phyloP scores from a whole-genome alignment of 2,797 vertebrate species.

The Natrix natrix region DNA sequence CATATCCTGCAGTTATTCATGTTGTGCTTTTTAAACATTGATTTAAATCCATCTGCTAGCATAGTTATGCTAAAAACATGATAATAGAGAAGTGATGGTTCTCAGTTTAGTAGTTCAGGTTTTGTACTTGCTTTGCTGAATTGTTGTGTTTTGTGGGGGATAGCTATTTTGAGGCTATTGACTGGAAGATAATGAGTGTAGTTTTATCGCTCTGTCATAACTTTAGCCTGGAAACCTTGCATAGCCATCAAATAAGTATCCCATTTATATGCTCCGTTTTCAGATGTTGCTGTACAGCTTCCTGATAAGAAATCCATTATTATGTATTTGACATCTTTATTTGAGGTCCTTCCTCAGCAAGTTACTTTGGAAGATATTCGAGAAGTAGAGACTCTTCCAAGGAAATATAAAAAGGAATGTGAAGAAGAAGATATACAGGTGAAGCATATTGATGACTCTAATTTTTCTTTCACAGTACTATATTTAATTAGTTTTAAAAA shows the following conservation, averaged over 20 bases:
- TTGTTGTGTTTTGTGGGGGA: background rate
- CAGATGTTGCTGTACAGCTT: conserved; percentile 92
- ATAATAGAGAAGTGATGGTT: background rate
- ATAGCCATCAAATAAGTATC: background rate
- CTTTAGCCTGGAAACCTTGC: background rate
- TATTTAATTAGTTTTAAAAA: background rate
- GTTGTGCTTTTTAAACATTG: background rate
- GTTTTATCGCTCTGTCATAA: background rate
- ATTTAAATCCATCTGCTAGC: background rate
- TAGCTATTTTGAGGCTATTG: background rate
- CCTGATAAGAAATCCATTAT: conserved; percentile 99
- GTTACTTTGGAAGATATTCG: conserved; percentile 94
- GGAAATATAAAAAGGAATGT: conserved; percentile 84
- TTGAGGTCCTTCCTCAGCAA: conserved; percentile 94
- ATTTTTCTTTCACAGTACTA: conserved; percentile 9
- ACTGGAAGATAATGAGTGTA: background rate
- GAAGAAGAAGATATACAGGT: conserved; percentile 72
- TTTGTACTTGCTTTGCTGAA: background rate
- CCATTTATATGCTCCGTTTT: conserved; percentile 40
- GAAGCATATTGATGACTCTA: conserved; percentile 62
- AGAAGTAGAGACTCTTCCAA: conserved; percentile 94
- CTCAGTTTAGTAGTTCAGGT: background rate
- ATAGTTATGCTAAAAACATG: background rate
- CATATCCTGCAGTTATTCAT: background rate
- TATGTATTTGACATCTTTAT: conserved; percentile 97